A percentile compares a stretch with the other conserved stretches of the same genome.
These are phyloP conservation scores for Phymatocera aterrima DNA, from an alignment of 2,888 invertebrate genomes.

Conservation along the genomic window DNA sequence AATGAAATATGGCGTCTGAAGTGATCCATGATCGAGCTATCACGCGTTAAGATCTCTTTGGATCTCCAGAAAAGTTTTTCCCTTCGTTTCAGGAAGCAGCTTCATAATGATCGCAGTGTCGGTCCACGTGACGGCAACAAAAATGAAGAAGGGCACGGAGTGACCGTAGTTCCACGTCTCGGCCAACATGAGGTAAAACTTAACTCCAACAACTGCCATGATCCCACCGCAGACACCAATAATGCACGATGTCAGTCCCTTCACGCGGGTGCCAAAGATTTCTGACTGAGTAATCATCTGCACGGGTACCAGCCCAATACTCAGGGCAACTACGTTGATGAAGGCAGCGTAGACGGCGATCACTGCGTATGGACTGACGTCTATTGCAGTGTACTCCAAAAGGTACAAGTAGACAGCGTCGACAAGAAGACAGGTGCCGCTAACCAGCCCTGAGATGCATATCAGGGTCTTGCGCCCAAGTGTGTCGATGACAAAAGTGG, in stretches of 20 bases:
- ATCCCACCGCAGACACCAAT: conserved; percentile 52
- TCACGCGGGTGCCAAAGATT: conserved; percentile 59
- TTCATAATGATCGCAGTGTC: conserved; percentile 50
- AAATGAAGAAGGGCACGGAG: conserved; percentile 57
- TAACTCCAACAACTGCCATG: conserved; percentile 49
- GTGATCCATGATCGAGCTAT: conserved; percentile 53
- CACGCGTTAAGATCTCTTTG: conserved; percentile 57
- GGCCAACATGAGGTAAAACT: conserved; percentile 59
- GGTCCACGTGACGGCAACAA: conserved; percentile 50
- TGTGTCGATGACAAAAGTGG: conserved; percentile 70
- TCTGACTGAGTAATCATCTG: conserved; percentile 60
- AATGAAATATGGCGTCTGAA: too few relatives aligned
- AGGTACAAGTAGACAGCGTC: conserved; percentile 58
- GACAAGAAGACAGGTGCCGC: conserved; percentile 55
- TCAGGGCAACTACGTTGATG: conserved; percentile 56
- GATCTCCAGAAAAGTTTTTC: conserved; percentile 62
- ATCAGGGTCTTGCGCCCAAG: conserved; percentile 75
- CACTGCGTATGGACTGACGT: conserved; percentile 54
- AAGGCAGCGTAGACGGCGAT: conserved; percentile 56
- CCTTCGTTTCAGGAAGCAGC: conserved; percentile 62
- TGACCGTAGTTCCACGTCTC: conserved; percentile 59
- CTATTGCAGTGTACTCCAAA: conserved; percentile 53
- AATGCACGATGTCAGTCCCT: conserved; percentile 58
- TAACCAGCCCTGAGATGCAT: conserved; percentile 65
- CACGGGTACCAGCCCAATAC: conserved; percentile 55